Conservation (phyloP, 2,113 vertebrate species). For the Anser cygnoides region DNA sequence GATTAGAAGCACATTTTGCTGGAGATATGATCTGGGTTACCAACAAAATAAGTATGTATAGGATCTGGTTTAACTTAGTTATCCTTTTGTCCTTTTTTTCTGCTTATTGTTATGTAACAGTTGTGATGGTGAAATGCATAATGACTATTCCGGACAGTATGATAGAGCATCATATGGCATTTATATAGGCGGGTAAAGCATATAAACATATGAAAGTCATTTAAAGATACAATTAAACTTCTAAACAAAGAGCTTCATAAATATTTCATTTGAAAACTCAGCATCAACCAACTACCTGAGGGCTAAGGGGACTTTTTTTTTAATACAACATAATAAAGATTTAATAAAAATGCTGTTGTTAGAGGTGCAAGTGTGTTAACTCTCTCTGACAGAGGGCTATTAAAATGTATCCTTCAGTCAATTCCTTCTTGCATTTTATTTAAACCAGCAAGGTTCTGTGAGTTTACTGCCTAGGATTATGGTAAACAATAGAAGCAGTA, state of each 20-base stretch:
- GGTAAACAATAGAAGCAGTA: slow-evolving; percentile 46
- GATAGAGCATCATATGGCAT: slow-evolving; percentile 67
- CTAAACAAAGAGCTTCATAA: slow-evolving; percentile 70
- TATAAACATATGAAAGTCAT: slow-evolving; percentile 68
- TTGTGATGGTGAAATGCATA: slow-evolving; percentile 74
- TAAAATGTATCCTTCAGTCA: slow-evolving; percentile 55
- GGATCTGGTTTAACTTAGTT: slow-evolving; percentile 74
- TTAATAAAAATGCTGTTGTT: slow-evolving; percentile 60
- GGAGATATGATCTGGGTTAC: slow-evolving; percentile 75
- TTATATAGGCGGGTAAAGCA: slow-evolving; percentile 48
- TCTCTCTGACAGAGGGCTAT: slow-evolving; percentile 39
- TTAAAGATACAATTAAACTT: slow-evolving; percentile 73
- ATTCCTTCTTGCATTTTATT: slow-evolving; percentile 50
- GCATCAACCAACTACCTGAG: slow-evolving; percentile 60
- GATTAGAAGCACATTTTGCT: slow-evolving; percentile 78
- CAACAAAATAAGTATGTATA: slow-evolving; percentile 73
- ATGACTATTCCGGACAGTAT: slow-evolving; percentile 67
- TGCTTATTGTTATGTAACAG: slow-evolving; percentile 78
- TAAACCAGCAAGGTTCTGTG: slow-evolving; percentile 47
- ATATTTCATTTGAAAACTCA: slow-evolving; percentile 70
- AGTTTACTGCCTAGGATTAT: slow-evolving; percentile 31
- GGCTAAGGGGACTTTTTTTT: slow-evolving; percentile 56
- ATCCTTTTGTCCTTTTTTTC: slow-evolving; percentile 75
- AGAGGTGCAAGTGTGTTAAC: slow-evolving; percentile 69
- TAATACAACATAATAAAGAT: slow-evolving; percentile 59